Evolutionary conservation across 1,140 invertebrate genomes (phyloP).

Genomic region (Phymorhynchus buccinoides): DNA sequence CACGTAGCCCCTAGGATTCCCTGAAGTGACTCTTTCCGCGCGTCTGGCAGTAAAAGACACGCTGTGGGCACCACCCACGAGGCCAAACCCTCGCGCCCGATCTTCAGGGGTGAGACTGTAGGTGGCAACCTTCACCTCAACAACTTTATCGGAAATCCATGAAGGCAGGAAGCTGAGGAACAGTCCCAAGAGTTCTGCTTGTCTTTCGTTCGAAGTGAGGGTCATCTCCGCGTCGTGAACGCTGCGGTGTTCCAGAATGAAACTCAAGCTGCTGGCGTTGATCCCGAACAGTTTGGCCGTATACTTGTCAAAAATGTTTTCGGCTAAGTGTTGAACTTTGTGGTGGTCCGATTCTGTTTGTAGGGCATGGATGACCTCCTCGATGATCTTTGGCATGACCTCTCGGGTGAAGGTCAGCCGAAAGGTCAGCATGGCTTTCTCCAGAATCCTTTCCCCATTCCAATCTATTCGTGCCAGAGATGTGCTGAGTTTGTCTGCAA

Average conservation of each 20-base stretch:
- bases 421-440: neutral
- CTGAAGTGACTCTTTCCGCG: neutral
- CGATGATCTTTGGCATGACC: neutral
- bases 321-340: neutral
- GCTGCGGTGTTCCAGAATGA: slow-evolving; percentile 2
- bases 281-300: neutral
- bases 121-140: neutral
- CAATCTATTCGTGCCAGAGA: neutral
- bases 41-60: neutral
- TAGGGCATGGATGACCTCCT: neutral
- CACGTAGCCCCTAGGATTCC: neutral
- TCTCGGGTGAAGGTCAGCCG: neutral
- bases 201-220: neutral
- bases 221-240: neutral
- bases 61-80: neutral
- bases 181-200: neutral
- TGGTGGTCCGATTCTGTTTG: neutral
- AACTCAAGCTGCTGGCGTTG: neutral
- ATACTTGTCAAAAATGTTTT: neutral
- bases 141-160: neutral
- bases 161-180: neutral
- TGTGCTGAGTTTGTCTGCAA: neutral
- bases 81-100: neutral
- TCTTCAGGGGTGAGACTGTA: neutral
- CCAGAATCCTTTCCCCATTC: neutral